Evolutionary conservation across 2,888 invertebrate species (phyloP), one percentile per base, ranked within the genome.

Genomic region (Cremastinae sp.): DNA sequence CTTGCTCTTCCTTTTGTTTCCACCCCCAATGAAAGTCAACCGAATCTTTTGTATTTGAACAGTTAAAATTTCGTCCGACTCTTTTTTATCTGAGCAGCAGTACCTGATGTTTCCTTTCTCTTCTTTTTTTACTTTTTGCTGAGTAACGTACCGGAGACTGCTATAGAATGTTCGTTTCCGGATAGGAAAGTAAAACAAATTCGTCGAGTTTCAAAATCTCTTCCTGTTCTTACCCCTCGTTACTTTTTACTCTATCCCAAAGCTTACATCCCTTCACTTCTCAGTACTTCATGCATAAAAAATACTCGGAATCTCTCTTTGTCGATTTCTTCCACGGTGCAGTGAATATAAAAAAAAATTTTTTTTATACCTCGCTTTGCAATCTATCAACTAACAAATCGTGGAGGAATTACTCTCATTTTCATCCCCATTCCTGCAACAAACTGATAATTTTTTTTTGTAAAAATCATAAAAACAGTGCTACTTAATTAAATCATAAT

Each of bases 31-130:
- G 66, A 73, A 61, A 77, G 76, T 77, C 73, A 77, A 77, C 73
- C 65, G 76, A 77, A 77, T 65, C 73, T 77, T 77, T 77, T 73
- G 76, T 77, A 69, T 77, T 61, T 53, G 47, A 45, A 53, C 69
- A 45, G 61, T 70, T 69, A 77, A 73, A 77, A 77, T 77, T 36
- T 68, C 54, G 76, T 73, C 69, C 43, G 69, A 61, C 61, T 70
- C 69, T 28, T 28, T 28, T 28, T 28, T 28, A 28, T 28, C 28
- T 28, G 28, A 28, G 28, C 28, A n/a, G n/a, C n/a, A n/a, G n/a
- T 65, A 65, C 73, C 69, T 69, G 72, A 72, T 62, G 68, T 72
- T 38, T 64, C 73, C 59, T 49, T 47, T 69, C 28, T 16, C 10
- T 34, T 62, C 47, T 59, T 74, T 12, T 70, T 70, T 51, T 45